Percentiles rank a stretch among this genome's conserved stretches.
Conservation (phyloP, 2,888 invertebrate genomes). For the Drosophila limbata region DNA sequence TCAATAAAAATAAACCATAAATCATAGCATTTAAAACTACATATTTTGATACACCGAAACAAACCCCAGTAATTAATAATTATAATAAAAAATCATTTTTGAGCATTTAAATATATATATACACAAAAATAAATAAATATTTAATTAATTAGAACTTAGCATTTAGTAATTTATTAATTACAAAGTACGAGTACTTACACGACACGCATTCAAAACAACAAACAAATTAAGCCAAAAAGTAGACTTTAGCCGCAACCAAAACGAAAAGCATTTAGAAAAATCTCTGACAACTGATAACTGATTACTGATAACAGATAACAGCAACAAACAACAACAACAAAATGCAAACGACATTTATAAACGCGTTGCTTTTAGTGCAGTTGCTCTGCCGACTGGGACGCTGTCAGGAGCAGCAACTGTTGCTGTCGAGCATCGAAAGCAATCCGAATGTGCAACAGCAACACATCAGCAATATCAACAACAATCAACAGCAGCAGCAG, state of each 20-base stretch:
- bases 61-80: slow-evolving; percentile 24
- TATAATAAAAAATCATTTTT: slow-evolving; percentile 20
- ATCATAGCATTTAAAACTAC: slow-evolving; percentile 37
- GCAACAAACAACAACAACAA: slow-evolving; percentile 20
- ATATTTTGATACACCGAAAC: slow-evolving; percentile 47
- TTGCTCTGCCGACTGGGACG: slow-evolving; percentile 52
- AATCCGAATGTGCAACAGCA: slow-evolving; percentile 41
- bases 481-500: slow-evolving; percentile 33
- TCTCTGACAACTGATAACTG: slow-evolving; percentile 5
- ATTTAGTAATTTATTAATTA: slow-evolving; percentile 74
- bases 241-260: slow-evolving; percentile 58
- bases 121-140: slow-evolving; percentile 29
- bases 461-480: slow-evolving; percentile 47
- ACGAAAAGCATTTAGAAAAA: slow-evolving; percentile 46
- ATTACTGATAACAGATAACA: slow-evolving; percentile 12
- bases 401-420: slow-evolving; percentile 59
- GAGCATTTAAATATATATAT: slow-evolving; percentile 13
- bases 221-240: slow-evolving; percentile 75
- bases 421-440: slow-evolving; percentile 56
- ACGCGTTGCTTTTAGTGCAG: slow-evolving; percentile 49
- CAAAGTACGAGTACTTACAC: slow-evolving; percentile 71
- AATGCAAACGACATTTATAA: slow-evolving; percentile 49
- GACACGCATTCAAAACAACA: slow-evolving; percentile 28
- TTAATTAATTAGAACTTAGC: slow-evolving; percentile 59
- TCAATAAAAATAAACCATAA: slow-evolving; percentile 35